A percentile compares a stretch with the other conserved stretches of the same genome.
Evolutionary conservation across 2,113 vertebrate species (phyloP).

Genomic region (Pelecanus crispus): DNA sequence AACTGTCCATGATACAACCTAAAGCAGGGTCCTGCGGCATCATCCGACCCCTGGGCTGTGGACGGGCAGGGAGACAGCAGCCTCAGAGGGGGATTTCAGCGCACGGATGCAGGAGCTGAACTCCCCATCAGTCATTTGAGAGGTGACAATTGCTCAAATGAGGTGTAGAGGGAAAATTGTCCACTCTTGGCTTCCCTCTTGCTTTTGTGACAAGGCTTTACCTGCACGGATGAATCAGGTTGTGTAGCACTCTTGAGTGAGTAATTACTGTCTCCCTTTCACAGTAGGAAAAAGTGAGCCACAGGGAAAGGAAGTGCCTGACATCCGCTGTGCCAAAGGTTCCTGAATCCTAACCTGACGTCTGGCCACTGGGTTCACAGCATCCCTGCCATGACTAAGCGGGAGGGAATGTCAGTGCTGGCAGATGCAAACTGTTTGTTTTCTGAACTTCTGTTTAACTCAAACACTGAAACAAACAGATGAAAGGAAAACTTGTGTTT

Average conservation of each 20-base stretch:
- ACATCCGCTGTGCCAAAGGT: neutral
- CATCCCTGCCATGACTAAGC: neutral
- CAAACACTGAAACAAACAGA: neutral
- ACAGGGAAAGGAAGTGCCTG: neutral
- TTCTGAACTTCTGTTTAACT: neutral
- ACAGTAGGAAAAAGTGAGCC: conserved; percentile 31
- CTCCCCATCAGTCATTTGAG: neutral
- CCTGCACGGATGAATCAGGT: neutral
- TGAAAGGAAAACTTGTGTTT: neutral
- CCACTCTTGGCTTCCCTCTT: neutral
- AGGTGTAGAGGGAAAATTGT: neutral
- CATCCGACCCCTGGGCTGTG: rapidly evolving
- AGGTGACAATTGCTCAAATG: neutral
- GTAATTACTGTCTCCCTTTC: neutral
- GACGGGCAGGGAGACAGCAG: neutral
- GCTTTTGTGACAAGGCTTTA: neutral
- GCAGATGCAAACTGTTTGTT: neutral
- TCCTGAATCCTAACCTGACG: rapidly evolving
- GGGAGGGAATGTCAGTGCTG: neutral
- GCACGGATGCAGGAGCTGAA: neutral
- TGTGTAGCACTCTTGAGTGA: neutral
- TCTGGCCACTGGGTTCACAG: neutral
- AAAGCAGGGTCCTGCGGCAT: neutral
- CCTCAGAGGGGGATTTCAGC: neutral
- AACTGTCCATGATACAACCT: rapidly evolving